phyloP scores from a whole-genome alignment of 2,113 vertebrate genomes.

The Microcebus tavaratra region DNA sequence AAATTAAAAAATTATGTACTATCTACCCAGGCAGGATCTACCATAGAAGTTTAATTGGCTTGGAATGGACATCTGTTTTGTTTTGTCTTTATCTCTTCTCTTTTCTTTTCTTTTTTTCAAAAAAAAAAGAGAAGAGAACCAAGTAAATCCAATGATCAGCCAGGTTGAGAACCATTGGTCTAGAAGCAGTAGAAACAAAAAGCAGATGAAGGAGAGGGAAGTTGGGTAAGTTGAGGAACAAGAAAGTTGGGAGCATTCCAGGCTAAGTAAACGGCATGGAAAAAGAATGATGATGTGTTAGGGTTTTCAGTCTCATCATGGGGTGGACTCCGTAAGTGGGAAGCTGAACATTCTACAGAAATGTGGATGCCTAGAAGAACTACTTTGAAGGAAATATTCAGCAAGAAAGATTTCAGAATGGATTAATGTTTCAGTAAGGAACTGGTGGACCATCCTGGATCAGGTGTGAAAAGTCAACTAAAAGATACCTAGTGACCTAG shows the following conservation, averaged over 20 bases:
- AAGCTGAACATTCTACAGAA: neutral
- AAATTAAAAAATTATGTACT: no score
- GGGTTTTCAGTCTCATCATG: neutral
- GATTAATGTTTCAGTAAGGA: neutral
- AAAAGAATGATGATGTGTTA: neutral
- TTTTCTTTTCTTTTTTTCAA: neutral
- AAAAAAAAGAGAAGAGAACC: neutral
- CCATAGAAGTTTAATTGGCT: neutral
- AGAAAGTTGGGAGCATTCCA: neutral
- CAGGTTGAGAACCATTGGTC: neutral
- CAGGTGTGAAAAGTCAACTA: neutral
- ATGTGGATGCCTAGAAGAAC: neutral
- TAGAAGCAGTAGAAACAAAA: neutral
- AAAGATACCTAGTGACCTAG: neutral
- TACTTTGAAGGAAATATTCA: neutral
- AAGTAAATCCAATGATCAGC: neutral
- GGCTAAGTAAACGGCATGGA: neutral
- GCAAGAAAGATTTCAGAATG: neutral
- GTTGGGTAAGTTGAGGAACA: neutral
- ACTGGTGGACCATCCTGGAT: neutral
- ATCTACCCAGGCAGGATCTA: neutral
- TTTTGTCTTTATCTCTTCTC: neutral
- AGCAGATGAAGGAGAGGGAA: neutral
- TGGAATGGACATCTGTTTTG: neutral
- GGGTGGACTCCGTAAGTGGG: neutral